Base-by-base conservation (phyloP, 2,113 vertebrate genomes). In the Cinclus cinclus region DNA sequence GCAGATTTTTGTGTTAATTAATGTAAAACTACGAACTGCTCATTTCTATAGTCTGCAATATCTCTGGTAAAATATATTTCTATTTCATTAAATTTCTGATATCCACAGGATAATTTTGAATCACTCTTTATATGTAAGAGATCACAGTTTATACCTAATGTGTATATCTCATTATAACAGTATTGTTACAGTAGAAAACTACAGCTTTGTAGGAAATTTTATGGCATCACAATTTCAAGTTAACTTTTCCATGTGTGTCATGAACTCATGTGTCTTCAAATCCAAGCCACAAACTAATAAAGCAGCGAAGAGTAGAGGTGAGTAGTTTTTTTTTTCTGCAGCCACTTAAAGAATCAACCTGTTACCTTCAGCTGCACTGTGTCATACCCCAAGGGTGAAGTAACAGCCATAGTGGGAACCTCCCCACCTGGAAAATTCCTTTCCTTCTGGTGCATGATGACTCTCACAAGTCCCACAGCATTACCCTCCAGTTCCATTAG, bases 321-420 rank as follows among this genome's bases (percentile, higher is more conserved):
- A 15, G 9, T 6, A 20, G 6, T n/a, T n/a, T 37, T 0, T 64
- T 37, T 46, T 25, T 64, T 56, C 46, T 62, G 12, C 41, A 74
- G 17, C 7, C 33, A 44, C 21, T 16, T 22, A 16, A 88, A 60
- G n/a, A 31, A 18, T 12, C 42, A 59, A 1, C 8, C 22, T 49
- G 17, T 7, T 77, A 35, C 41, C 42, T 77, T 73, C 77, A 69
- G n/a, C 73, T 64, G 30, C 35, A 6, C 15, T 10, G 5, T 18
- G 15, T 30, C 2, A 0, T 7, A 10, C 6, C 4, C 14, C 0
- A 0, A 71, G 35, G 15, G 14, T 63, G 39, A 73, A 50, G 20
- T 3, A 50, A 37, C 8, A 68, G 15, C 16, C 41, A 15, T 3
- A 22, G 19, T 2, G 4, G 15, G 14, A 90, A 7, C 13, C 6